phyloP scores from a whole-genome alignment of 2,888 invertebrate species.

The Patella ulyssiponensis region DNA sequence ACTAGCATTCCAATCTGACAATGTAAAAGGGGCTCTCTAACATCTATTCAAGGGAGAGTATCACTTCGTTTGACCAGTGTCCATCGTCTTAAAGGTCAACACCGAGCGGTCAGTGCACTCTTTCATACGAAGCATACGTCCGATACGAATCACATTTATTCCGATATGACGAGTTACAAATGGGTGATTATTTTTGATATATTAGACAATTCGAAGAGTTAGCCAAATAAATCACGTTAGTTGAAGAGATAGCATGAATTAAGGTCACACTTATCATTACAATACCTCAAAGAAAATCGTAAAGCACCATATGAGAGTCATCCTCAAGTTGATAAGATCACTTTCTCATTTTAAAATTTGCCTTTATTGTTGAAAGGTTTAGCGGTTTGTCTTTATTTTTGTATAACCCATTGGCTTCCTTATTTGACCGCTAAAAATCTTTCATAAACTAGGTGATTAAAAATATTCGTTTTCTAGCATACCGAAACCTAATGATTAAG shows the following conservation, averaged over 20 bases:
- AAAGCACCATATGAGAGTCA: background rate
- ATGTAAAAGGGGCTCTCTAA: too few relatives aligned
- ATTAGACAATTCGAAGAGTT: slow-evolving; percentile 3
- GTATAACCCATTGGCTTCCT: too few relatives aligned
- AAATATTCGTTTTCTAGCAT: too few relatives aligned
- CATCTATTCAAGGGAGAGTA: too few relatives aligned
- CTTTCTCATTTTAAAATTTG: background rate
- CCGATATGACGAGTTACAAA: background rate
- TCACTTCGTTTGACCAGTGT: background rate
- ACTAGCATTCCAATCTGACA: too few relatives aligned
- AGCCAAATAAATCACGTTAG: background rate
- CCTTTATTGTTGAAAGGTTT: background rate
- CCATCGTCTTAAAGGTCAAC: background rate
- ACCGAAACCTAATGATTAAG: too few relatives aligned
- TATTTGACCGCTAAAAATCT: too few relatives aligned
- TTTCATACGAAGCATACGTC: background rate
- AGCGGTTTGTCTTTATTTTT: background rate
- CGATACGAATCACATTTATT: background rate
- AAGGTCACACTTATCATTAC: background rate
- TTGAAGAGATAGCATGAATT: background rate
- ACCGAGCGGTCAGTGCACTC: background rate
- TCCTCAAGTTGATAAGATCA: slow-evolving; percentile 2
- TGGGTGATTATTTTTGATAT: slow-evolving; percentile 10
- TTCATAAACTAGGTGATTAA: too few relatives aligned
- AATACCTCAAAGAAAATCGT: background rate